A percentile compares a stretch with the other conserved stretches of the same genome.
These are phyloP conservation scores for Hirundo rustica DNA, from an alignment of 2,797 vertebrate genomes.

Conservation along the genomic window DNA sequence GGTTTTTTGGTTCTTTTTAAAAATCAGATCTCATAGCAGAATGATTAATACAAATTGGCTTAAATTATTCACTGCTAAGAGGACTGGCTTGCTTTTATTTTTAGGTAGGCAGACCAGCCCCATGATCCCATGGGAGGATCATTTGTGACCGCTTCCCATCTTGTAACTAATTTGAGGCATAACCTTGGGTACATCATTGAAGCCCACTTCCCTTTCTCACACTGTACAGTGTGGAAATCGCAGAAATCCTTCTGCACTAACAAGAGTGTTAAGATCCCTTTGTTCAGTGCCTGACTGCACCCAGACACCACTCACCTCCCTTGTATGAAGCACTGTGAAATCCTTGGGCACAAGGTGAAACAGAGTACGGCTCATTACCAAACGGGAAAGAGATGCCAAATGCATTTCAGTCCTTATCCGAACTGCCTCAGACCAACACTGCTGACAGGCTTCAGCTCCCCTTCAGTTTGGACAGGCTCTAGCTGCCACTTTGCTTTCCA, in stretches of 20 bases:
- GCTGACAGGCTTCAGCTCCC: neutral
- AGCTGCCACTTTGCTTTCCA: neutral
- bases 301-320: neutral
- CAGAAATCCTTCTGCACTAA: neutral
- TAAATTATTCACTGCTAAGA: neutral
- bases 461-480: neutral
- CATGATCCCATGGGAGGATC: accelerated
- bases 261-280: neutral
- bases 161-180: neutral
- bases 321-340: neutral
- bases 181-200: neutral
- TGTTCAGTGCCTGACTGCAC: neutral
- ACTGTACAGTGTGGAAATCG: neutral
- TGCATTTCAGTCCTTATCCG: neutral
- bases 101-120: neutral
- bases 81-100: neutral
- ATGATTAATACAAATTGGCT: neutral
- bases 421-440: neutral
- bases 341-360: neutral
- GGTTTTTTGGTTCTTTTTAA: neutral
- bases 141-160: neutral
- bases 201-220: neutral
- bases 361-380: accelerated
- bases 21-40: neutral
- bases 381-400: neutral